Conservation (phyloP, 2,888 invertebrate genomes). For the Drosophila mimetica region DNA sequence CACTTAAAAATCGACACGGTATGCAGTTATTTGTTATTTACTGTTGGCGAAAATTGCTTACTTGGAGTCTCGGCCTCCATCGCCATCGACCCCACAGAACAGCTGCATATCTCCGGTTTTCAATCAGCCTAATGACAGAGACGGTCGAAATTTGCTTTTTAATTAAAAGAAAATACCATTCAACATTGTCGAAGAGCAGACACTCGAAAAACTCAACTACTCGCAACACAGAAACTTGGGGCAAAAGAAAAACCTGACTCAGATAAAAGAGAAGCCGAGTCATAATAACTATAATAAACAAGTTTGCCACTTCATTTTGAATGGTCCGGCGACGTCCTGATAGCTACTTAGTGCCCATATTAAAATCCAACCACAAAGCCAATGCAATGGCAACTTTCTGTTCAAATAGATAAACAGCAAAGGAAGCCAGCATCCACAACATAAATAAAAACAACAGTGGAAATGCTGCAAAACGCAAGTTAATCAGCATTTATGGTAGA, state of each 20-base stretch:
- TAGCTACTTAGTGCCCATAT: constrained; percentile 74
- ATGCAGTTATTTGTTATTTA: constrained; percentile 74
- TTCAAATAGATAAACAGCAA: constrained; percentile 59
- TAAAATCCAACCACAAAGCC: constrained; percentile 67
- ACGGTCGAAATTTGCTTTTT: constrained; percentile 68
- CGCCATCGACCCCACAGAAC: neutral
- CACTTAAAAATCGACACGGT: constrained; percentile 76
- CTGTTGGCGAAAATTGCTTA: constrained; percentile 67
- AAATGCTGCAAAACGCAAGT: constrained; percentile 23
- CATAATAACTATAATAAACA: constrained; percentile 78
- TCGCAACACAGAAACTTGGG: constrained; percentile 28
- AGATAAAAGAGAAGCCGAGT: constrained; percentile 50
- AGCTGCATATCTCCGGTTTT: constrained; percentile 49
- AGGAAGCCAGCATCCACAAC: constrained; percentile 18
- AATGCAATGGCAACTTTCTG: constrained; percentile 48
- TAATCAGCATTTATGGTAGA: constrained; percentile 75
- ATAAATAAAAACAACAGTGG: constrained; percentile 12
- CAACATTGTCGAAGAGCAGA: constrained; percentile 39
- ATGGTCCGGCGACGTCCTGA: constrained; percentile 61
- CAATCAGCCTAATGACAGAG: constrained; percentile 75
- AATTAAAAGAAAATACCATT: constrained; percentile 74
- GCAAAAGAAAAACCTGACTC: constrained; percentile 20
- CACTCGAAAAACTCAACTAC: constrained; percentile 52
- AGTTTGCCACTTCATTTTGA: constrained; percentile 76
- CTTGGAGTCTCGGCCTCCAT: constrained; percentile 47